Evolutionary conservation across 92 coral and sea anemone species (phyloP).

Genomic region (Palythoa caribaeorum): DNA sequence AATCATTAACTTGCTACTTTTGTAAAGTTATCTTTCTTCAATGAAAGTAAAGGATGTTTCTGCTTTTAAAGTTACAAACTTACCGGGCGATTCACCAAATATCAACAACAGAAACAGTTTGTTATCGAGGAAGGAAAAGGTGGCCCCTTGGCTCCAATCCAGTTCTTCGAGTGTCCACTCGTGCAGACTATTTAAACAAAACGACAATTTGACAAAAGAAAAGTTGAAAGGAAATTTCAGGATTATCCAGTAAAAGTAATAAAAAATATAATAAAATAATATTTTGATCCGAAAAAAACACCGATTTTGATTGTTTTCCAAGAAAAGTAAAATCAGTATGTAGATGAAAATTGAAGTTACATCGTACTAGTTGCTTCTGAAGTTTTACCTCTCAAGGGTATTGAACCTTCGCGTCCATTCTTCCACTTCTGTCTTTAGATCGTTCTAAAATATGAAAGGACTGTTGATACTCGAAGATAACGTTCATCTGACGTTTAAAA

Average conservation of each 20-base stretch:
- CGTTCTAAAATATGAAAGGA: neutral
- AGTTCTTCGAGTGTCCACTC: conserved; percentile 67
- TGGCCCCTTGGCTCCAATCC: conserved; percentile 52
- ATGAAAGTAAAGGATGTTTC: neutral
- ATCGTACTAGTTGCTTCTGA: neutral
- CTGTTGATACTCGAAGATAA: neutral
- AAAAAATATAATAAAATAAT: neutral
- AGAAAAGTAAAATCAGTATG: neutral
- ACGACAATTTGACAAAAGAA: neutral
- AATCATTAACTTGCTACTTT: too few relatives aligned
- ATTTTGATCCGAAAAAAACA: neutral
- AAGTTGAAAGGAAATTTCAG: neutral
- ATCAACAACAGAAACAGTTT: conserved; percentile 43
- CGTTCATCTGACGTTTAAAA: neutral
- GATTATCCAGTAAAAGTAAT: neutral
- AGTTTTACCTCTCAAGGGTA: conserved; percentile 46
- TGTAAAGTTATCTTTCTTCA: too few relatives aligned
- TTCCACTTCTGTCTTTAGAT: neutral
- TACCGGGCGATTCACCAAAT: conserved; percentile 38
- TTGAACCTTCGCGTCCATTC: conserved; percentile 25
- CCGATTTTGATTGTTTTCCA: neutral
- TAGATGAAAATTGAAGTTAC: neutral
- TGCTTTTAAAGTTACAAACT: neutral
- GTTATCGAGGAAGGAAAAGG: conserved; percentile 52
- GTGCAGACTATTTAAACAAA: conserved; percentile 43